A percentile compares a stretch with the other conserved stretches of the same genome.
Conservation (phyloP, 2,797 vertebrate genomes). For the Girardinus metallicus region DNA sequence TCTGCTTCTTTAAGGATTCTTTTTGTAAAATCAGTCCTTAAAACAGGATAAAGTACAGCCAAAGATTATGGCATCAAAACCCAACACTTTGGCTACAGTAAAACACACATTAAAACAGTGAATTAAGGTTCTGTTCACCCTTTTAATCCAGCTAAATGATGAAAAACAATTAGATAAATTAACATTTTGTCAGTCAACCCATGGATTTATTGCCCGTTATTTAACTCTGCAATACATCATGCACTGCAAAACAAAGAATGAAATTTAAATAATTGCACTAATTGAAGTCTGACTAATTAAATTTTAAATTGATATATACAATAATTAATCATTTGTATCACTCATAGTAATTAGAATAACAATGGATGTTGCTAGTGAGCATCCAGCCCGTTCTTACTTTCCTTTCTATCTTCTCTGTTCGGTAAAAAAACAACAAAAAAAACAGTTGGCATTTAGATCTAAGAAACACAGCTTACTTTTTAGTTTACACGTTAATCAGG, state of each 20-base stretch:
- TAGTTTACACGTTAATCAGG: conserved; percentile 25
- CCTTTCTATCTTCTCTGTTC: conserved; percentile 7
- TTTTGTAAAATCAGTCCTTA: background rate
- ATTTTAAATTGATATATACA: conserved; percentile 4
- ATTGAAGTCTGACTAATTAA: conserved; percentile 32
- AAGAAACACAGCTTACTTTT: background rate
- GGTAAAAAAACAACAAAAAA: too few species aligned
- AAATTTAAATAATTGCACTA: conserved; percentile 23
- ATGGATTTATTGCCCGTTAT: conserved; percentile 33
- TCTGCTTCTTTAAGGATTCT: background rate
- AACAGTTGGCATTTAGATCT: too few species aligned
- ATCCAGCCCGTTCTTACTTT: background rate
- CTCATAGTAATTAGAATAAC: conserved; percentile 8
- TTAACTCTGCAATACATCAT: conserved; percentile 33
- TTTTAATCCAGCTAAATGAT: conserved; percentile 22
- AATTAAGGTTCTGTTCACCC: background rate
- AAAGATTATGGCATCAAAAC: background rate
- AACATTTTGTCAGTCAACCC: conserved; percentile 13
- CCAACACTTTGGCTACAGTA: background rate
- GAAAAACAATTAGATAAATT: conserved; percentile 26
- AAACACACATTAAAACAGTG: background rate
- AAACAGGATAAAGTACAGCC: background rate
- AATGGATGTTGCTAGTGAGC: conserved; percentile 5
- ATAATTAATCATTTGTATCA: background rate
- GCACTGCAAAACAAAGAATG: conserved; percentile 7